These are phyloP conservation scores for Cheilosia vulpina DNA, from an alignment of 2,888 invertebrate genomes.

Conservation along the genomic window DNA sequence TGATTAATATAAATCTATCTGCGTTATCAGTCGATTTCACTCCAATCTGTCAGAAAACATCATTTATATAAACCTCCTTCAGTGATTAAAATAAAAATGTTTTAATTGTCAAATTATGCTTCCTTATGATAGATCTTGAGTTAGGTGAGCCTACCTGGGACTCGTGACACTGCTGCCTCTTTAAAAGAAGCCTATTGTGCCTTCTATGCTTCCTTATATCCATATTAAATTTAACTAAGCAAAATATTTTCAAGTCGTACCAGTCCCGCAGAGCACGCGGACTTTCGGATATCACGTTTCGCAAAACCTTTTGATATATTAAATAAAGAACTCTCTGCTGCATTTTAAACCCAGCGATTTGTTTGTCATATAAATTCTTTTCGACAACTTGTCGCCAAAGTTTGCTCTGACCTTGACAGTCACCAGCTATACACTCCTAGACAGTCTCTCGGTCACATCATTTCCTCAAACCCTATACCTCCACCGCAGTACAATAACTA, in stretches of 20 bases:
- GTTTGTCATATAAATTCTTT: neutral
- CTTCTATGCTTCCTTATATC: neutral
- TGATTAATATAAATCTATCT: no score
- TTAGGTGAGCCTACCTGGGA: no score
- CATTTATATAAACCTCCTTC: no score
- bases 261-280: conserved; percentile 8
- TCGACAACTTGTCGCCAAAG: conserved; percentile 32
- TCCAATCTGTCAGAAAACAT: no score
- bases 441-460: conserved; percentile 13
- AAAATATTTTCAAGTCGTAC: neutral
- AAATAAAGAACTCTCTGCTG: no score
- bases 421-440: conserved; percentile 4
- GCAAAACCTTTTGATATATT: neutral
- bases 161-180: no score
- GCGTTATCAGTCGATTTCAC: no score
- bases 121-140: no score
- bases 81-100: neutral
- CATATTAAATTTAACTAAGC: neutral
- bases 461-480: neutral
- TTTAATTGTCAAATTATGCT: no score
- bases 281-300: neutral
- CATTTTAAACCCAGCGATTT: neutral
- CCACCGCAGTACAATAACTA: neutral
- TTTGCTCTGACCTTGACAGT: conserved; percentile 16
- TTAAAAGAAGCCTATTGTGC: no score